Evolutionary conservation across 1,140 invertebrate genomes (phyloP).

Genomic region (Drosophila pachea): DNA sequence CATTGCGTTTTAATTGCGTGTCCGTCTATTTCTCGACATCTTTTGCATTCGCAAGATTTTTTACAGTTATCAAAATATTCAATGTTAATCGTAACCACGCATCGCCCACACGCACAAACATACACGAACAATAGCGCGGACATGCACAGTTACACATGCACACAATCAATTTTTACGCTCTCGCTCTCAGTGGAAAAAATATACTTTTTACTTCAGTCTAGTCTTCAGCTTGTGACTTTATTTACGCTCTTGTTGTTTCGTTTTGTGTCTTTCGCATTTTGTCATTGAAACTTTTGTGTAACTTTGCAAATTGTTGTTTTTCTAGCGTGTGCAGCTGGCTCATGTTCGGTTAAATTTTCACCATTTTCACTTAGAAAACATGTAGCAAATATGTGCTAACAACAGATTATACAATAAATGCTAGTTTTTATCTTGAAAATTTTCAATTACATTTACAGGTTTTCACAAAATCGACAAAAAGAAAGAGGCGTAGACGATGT

Average conservation of each 20-base stretch:
- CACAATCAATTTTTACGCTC: constrained; percentile 63
- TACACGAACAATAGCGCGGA: background rate
- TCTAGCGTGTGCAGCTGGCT: constrained; percentile 45
- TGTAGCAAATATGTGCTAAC: background rate
- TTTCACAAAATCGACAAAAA: constrained; percentile 5
- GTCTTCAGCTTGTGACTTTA: constrained; percentile 56
- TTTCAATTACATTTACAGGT: constrained; percentile 37
- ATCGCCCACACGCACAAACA: constrained; percentile 44
- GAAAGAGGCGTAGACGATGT: constrained; percentile 26
- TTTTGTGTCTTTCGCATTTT: constrained; percentile 25
- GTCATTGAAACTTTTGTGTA: constrained; percentile 40
- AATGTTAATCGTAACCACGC: constrained; percentile 62
- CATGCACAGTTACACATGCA: constrained; percentile 4
- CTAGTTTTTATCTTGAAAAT: constrained; percentile 30
- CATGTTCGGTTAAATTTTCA: constrained; percentile 25
- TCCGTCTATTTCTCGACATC: constrained; percentile 50
- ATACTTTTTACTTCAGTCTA: constrained; percentile 46
- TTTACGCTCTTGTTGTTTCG: constrained; percentile 47
- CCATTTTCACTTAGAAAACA: constrained; percentile 16
- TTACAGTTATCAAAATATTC: constrained; percentile 56
- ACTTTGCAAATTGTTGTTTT: constrained; percentile 34
- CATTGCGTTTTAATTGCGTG: constrained; percentile 58
- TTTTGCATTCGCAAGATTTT: constrained; percentile 67
- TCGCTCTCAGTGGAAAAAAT: constrained; percentile 52
- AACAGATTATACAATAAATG: constrained; percentile 42